A percentile compares a stretch with the other conserved stretches of the same genome.
These are phyloP conservation scores for Lycorma delicatula DNA, from an alignment of 1,140 invertebrate genomes.

Conservation along the genomic window DNA sequence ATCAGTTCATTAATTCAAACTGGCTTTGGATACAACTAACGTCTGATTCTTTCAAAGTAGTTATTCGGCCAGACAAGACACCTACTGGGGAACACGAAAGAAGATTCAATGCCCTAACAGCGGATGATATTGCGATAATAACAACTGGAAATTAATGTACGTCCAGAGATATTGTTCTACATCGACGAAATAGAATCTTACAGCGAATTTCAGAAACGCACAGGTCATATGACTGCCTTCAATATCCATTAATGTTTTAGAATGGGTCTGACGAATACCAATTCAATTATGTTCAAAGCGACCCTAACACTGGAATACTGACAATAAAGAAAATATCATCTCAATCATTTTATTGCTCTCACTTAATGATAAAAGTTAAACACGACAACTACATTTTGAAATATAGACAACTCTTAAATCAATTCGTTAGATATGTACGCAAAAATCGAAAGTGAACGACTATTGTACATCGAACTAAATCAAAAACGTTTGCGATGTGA, in stretches of 20 bases:
- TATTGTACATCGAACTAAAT: slow-evolving; percentile 34
- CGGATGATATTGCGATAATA: too few relatives aligned
- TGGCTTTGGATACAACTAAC: too few relatives aligned
- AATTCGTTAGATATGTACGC: slow-evolving; percentile 40
- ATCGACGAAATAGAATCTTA: slow-evolving; percentile 21
- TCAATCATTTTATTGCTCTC: slow-evolving; percentile 29
- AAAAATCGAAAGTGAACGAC: slow-evolving; percentile 39
- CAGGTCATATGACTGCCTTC: slow-evolving; percentile 34
- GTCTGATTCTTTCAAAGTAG: too few relatives aligned
- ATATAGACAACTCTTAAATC: slow-evolving; percentile 31
- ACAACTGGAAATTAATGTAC: too few relatives aligned
- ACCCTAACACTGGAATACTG: slow-evolving; percentile 5
- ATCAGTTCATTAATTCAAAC: too few relatives aligned
- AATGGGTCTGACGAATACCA: slow-evolving; percentile 27
- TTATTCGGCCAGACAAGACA: too few relatives aligned
- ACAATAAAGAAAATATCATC: slow-evolving; percentile 28
- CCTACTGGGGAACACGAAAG: too few relatives aligned
- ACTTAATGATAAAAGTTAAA: slow-evolving; percentile 22
- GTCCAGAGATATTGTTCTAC: slow-evolving; percentile 32
- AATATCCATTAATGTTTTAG: slow-evolving; percentile 36
- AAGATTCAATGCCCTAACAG: too few relatives aligned
- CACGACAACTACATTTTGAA: slow-evolving; percentile 21
- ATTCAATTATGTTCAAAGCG: slow-evolving; percentile 12
- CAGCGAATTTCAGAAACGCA: slow-evolving; percentile 27
- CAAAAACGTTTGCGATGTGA: slow-evolving; percentile 27